phyloP scores from a whole-genome alignment of 2,888 invertebrate species.

The Fragum fragum region DNA sequence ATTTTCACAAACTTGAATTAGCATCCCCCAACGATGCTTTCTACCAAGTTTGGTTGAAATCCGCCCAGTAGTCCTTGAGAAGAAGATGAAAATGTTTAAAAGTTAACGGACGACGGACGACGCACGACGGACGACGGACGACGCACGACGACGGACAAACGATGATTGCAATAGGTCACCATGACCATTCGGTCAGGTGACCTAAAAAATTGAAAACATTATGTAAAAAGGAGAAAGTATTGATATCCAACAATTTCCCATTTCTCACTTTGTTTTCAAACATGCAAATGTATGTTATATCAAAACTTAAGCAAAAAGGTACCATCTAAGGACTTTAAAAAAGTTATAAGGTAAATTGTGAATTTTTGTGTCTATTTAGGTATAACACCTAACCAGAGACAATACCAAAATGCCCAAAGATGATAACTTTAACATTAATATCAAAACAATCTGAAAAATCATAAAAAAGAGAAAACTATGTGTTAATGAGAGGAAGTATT shows the following conservation, averaged over 20 bases:
- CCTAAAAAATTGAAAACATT: not conserved
- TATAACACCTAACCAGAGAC: slow-evolving; percentile 2
- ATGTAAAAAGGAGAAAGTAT: not conserved
- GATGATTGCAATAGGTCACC: no score
- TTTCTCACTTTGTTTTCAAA: not conserved
- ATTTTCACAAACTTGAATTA: no score
- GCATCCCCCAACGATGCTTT: no score
- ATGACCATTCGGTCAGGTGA: no score
- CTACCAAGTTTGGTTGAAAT: no score
- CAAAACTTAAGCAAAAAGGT: not conserved
- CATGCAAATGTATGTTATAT: not conserved
- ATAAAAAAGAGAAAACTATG: not conserved
- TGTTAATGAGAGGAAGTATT: not conserved
- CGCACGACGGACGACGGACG: no score
- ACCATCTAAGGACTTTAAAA: not conserved
- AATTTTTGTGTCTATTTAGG: not conserved
- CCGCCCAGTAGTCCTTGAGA: no score
- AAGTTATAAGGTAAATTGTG: not conserved
- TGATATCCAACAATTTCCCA: not conserved
- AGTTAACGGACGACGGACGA: no score
- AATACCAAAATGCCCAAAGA: no score
- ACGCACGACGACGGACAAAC: no score
- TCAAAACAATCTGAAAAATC: no score
- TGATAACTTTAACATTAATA: not conserved
- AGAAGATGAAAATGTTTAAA: no score